Base-by-base conservation (phyloP, 2,888 invertebrate species). In the Polietes domitor region DNA sequence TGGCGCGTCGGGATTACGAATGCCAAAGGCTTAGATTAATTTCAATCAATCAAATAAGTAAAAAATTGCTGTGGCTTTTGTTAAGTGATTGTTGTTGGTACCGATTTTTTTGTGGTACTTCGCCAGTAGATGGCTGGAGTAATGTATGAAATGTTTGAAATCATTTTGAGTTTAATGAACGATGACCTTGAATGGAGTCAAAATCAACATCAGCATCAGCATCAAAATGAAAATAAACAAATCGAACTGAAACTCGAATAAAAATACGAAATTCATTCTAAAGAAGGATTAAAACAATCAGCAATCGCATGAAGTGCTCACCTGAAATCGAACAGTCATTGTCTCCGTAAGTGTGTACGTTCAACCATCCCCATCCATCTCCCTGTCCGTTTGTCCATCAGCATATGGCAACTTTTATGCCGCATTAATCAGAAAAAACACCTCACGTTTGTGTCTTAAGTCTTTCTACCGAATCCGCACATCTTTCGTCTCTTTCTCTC, bases 11-110 rank as follows among this genome's bases (percentile, higher is more conserved):
- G 68, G 41, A 79, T 47, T 75, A 68, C 50, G 73, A 68, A 70
- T 63, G 84, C 76, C 81, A 73, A n/a, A 43, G 70, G 74, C 78
- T 50, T 81, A 61, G 72, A 76, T 79, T 70, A 68, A 79, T 76
- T 78, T 81, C 80, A 72, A 55, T 68, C 41, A 68, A 41, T 68
- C 68, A 68, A 68, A n/a, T n/a, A n/a, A n/a, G n/a, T n/a, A n/a
- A n/a, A 61, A 17, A n/a, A 21, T 43, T 43, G n/a, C n/a, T n/a
- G 41, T 68, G 68, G 68, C 10, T 68, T 68, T 68, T 24, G 68
- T 68, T 41, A 43, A 68, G 68, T 21, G 24, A 21, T 68, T 21
- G n/a, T n/a, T n/a, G n/a, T n/a, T n/a, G n/a, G n/a, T n/a, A n/a
- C n/a, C n/a, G 61, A 9, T n/a, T 47, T 15, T n/a, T 47, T n/a